phyloP scores from a whole-genome alignment of 2,888 invertebrate species.

The Ganaspis brasiliensis region DNA sequence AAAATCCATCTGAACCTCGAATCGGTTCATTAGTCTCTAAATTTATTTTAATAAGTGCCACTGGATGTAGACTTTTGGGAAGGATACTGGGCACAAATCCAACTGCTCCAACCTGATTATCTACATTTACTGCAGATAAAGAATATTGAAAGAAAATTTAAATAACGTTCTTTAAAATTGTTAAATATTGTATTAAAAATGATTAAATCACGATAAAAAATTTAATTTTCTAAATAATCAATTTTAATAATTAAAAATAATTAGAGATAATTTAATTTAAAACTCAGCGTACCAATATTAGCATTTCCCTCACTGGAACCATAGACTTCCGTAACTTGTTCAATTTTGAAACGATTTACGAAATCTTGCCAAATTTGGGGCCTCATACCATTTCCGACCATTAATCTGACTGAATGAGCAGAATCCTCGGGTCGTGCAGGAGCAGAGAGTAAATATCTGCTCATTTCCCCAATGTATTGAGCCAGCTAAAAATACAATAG shows the following conservation, averaged over 20 bases:
- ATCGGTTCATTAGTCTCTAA: constrained; percentile 93
- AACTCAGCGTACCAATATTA: constrained; percentile 83
- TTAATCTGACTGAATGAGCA: constrained; percentile 82
- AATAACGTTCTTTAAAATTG: too few species aligned
- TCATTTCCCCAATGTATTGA: constrained; percentile 84
- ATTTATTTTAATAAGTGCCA: constrained; percentile 95
- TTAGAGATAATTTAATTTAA: too few species aligned
- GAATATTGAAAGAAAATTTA: constrained; percentile 50
- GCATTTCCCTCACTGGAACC: constrained; percentile 88
- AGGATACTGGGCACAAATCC: constrained; percentile 84
- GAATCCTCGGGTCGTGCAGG: constrained; percentile 81
- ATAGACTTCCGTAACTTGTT: constrained; percentile 85
- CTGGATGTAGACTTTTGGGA: constrained; percentile 89
- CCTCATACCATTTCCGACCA: constrained; percentile 88
- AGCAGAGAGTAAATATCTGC: constrained; percentile 82
- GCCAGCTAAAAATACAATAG: constrained; percentile 78
- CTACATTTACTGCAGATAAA: constrained; percentile 83
- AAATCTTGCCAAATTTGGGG: constrained; percentile 86
- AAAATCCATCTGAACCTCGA: constrained; percentile 91
- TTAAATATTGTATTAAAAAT: constrained; percentile 17
- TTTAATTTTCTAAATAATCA: too few species aligned
- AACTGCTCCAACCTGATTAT: constrained; percentile 86
- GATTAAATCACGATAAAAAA: constrained; percentile 7
- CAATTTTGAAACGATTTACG: constrained; percentile 83
- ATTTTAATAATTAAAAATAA: too few species aligned